Percentiles rank a stretch among this genome's conserved stretches.
Evolutionary conservation across 2,888 invertebrate species (phyloP).

Genomic region (Plutella xylostella): DNA sequence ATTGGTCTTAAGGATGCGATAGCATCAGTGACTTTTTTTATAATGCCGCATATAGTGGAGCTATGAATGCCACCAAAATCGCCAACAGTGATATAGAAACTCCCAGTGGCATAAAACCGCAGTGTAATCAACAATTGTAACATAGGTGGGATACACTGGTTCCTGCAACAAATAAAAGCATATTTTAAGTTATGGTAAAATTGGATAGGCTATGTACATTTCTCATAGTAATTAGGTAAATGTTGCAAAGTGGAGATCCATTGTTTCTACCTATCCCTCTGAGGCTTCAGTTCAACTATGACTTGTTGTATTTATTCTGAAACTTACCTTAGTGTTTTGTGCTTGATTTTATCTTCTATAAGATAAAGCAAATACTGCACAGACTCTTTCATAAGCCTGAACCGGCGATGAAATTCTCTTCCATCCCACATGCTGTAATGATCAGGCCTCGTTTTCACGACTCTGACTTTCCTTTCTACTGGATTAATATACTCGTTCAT

Average conservation of each 20-base stretch:
- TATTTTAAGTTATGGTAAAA: not conserved
- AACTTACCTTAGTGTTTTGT: slow-evolving; percentile 7
- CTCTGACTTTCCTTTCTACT: slow-evolving; percentile 6
- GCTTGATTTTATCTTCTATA: slow-evolving; percentile 9
- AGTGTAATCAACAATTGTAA: slow-evolving; percentile 1
- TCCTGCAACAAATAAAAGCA: slow-evolving; percentile 1
- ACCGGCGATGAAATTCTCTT: slow-evolving; percentile 9
- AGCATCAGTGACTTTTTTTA: slow-evolving; percentile 13
- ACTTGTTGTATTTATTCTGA: not conserved
- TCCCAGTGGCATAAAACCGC: slow-evolving; percentile 14
- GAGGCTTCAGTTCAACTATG: not conserved
- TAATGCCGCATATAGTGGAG: slow-evolving; percentile 10
- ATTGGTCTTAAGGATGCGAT: slow-evolving; percentile 8
- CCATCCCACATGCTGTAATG: slow-evolving; percentile 6
- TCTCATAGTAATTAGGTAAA: too few species aligned
- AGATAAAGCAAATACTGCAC: slow-evolving; percentile 4
- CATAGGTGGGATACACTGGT: slow-evolving; percentile 7
- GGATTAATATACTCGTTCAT: slow-evolving; percentile 9
- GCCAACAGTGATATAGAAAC: slow-evolving; percentile 13
- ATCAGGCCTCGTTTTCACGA: slow-evolving; percentile 7
- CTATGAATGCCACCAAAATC: slow-evolving; percentile 14
- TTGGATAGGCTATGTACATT: too few species aligned
- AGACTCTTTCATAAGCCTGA: slow-evolving; percentile 9
- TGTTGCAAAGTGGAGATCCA: too few species aligned
- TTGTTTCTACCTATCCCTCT: too few species aligned